A percentile compares a stretch with the other conserved stretches of the same genome.
phyloP scores from a whole-genome alignment of 2,113 vertebrate genomes.

The Dolichotis patagonum region DNA sequence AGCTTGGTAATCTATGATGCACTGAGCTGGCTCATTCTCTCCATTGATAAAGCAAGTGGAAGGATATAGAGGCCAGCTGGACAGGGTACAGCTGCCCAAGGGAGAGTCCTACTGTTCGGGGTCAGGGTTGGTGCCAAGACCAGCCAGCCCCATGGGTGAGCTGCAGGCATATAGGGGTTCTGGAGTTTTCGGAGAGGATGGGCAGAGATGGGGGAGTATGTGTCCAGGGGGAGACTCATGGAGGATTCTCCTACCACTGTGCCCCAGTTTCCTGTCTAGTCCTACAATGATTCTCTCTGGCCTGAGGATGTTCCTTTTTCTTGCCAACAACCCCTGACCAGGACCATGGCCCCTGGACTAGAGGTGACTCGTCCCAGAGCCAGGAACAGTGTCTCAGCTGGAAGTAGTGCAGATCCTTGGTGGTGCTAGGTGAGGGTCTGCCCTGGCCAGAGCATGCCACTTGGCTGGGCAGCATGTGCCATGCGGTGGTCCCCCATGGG shows the following conservation, averaged over 20 bases:
- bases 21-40: not conserved
- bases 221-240: not conserved
- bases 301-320: not conserved
- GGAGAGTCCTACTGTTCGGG: not conserved
- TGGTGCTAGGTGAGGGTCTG: not conserved
- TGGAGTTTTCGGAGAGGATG: not conserved
- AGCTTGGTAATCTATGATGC: not conserved
- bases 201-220: not conserved
- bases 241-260: fast-evolving
- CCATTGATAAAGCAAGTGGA: not conserved
- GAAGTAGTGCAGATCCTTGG: not conserved
- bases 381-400: not conserved
- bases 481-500: fast-evolving
- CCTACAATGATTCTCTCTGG: not conserved
- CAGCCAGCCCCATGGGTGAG: not conserved
- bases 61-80: not conserved
- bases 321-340: not conserved
- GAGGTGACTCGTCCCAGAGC: not conserved
- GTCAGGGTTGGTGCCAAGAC: not conserved
- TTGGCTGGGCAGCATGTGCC: not conserved
- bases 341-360: not conserved
- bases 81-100: not conserved
- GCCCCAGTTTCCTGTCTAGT: not conserved
- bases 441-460: not conserved
- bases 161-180: not conserved